Conservation (phyloP, 2,797 vertebrate species). For the Sciurus vulgaris region DNA sequence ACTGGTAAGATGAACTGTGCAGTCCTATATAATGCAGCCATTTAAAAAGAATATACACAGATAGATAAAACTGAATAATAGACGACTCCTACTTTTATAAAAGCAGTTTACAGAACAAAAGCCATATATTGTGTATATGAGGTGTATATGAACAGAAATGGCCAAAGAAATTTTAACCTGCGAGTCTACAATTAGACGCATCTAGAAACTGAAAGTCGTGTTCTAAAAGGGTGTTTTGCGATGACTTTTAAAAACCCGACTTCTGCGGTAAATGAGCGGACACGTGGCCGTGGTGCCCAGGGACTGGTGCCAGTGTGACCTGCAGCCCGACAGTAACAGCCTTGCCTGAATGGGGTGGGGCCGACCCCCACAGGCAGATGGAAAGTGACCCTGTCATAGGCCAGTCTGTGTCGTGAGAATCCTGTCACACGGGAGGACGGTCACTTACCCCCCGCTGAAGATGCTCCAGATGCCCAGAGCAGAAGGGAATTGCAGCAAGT, state of each 20-base stretch:
- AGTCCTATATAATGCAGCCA: neutral
- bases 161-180: constrained; percentile 3
- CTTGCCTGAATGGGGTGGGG: neutral
- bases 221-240: neutral
- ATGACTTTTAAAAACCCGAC: neutral
- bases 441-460: neutral
- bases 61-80: neutral
- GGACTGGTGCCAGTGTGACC: neutral
- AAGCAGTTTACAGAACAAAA: constrained; percentile 40
- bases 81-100: constrained; percentile 2
- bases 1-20: constrained; percentile 13
- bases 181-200: neutral
- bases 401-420: neutral
- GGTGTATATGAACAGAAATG: neutral
- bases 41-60: constrained; percentile 10
- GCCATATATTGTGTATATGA: neutral
- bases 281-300: neutral
- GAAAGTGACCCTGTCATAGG: neutral
- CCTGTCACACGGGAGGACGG: neutral
- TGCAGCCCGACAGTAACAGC: neutral
- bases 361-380: neutral
- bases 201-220: neutral
- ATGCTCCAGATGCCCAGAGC: neutral
- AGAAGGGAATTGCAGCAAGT: neutral
- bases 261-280: neutral